These are phyloP conservation scores for Spondyliosoma cantharus DNA, from an alignment of 2,797 vertebrate genomes.

Conservation along the genomic window DNA sequence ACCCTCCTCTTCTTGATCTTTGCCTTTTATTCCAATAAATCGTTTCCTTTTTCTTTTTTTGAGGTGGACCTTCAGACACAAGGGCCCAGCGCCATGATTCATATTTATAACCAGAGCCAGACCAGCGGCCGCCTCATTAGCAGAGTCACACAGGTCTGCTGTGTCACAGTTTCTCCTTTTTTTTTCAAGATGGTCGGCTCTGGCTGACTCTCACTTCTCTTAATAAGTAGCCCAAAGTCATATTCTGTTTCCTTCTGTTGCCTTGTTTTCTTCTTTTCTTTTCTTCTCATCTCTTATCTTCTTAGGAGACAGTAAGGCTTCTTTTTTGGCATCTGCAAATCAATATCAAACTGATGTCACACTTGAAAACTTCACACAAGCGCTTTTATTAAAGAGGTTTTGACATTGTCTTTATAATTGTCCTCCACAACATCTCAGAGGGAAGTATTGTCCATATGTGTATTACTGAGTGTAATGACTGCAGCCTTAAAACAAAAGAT, in stretches of 20 bases:
- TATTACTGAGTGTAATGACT: neutral
- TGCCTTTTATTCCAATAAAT: conserved; percentile 47
- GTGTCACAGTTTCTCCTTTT: conserved; percentile 46
- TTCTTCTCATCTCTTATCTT: neutral
- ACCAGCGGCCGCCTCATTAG: conserved; percentile 68
- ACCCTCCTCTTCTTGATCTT: conserved; percentile 23
- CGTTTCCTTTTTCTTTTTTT: neutral
- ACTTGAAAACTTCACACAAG: no score
- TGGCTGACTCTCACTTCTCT: conserved; percentile 9
- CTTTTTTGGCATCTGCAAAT: neutral
- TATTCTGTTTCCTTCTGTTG: neutral
- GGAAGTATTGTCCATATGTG: neutral
- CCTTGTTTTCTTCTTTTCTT: neutral
- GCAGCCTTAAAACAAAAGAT: neutral
- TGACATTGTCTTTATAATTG: neutral
- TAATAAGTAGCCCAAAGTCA: conserved; percentile 7
- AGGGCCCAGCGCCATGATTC: conserved; percentile 64
- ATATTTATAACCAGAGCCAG: conserved; percentile 72
- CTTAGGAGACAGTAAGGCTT: neutral
- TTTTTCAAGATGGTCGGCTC: neutral
- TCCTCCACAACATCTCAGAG: neutral
- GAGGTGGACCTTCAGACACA: conserved; percentile 42
- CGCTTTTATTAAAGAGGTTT: neutral
- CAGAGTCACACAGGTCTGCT: conserved; percentile 51
- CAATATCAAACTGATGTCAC: neutral